phyloP scores from a whole-genome alignment of 2,113 vertebrate species.

The Scolopax mira region DNA sequence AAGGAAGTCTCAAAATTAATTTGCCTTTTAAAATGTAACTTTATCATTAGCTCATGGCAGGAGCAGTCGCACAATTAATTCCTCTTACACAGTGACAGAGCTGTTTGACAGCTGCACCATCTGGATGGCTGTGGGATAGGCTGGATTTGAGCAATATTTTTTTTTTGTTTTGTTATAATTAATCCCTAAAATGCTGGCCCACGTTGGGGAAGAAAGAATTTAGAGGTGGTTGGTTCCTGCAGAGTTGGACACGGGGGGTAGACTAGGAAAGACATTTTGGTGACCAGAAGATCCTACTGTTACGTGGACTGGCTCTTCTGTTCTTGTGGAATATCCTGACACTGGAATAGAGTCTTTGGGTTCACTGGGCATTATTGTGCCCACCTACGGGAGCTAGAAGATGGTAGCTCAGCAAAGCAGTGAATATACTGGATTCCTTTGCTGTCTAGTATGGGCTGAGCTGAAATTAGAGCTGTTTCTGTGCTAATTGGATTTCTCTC shows the following conservation, averaged over 20 bases:
- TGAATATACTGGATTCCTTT: background rate
- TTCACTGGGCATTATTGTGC: accelerated
- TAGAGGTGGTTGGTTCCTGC: background rate
- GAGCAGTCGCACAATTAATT: background rate
- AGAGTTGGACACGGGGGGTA: background rate
- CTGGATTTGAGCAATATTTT: background rate
- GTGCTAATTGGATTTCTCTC: background rate
- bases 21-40: slow-evolving; percentile 9
- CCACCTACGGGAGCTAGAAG: background rate
- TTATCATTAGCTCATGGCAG: background rate
- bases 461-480: background rate
- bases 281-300: background rate
- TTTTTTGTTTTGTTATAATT: background rate
- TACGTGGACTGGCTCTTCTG: background rate
- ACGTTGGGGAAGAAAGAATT: background rate
- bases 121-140: background rate
- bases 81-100: background rate
- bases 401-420: background rate
- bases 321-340: background rate
- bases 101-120: slow-evolving; percentile 5
- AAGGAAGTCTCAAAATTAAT: slow-evolving; percentile 35
- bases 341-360: background rate
- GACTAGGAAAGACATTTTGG: background rate
- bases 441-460: background rate
- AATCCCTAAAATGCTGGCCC: background rate